Conservation (phyloP, 2,888 invertebrate species). For the Polymixis flavicincta region DNA sequence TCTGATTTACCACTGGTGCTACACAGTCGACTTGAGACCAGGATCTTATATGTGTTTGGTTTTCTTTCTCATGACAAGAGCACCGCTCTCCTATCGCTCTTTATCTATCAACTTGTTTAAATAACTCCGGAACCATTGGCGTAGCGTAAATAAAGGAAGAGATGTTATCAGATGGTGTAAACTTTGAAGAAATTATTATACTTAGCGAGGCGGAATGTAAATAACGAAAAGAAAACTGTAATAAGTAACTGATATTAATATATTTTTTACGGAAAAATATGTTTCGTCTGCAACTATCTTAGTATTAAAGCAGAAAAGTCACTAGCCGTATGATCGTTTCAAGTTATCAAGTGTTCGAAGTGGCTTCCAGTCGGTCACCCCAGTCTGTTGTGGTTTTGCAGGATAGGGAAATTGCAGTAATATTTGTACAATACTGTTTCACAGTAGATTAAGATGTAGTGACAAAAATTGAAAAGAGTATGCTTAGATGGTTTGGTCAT, state of each 20-base stretch:
- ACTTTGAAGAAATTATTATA: constrained; percentile 81
- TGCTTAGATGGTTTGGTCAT: too few species aligned
- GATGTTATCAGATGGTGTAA: constrained; percentile 85
- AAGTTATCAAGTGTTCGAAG: neutral
- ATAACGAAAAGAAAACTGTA: neutral
- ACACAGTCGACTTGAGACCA: constrained; percentile 79
- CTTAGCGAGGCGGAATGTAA: constrained; percentile 5
- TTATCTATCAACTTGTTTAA: constrained; percentile 87
- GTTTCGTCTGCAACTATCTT: neutral
- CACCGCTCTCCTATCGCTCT: constrained; percentile 84
- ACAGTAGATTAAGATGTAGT: too few species aligned
- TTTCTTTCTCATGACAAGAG: constrained; percentile 84
- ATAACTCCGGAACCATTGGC: constrained; percentile 83
- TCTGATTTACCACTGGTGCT: constrained; percentile 83
- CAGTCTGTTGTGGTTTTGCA: neutral
- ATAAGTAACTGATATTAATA: neutral
- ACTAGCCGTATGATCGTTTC: neutral
- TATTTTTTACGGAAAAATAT: neutral
- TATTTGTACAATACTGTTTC: neutral
- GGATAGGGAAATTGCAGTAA: neutral
- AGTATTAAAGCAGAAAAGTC: neutral
- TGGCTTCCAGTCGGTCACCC: neutral
- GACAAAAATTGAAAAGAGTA: too few species aligned
- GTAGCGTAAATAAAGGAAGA: constrained; percentile 85
- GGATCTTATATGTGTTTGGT: constrained; percentile 84